Conservation (phyloP, 1,140 invertebrate species). For the silkworm (Bombyx mori) region DNA sequence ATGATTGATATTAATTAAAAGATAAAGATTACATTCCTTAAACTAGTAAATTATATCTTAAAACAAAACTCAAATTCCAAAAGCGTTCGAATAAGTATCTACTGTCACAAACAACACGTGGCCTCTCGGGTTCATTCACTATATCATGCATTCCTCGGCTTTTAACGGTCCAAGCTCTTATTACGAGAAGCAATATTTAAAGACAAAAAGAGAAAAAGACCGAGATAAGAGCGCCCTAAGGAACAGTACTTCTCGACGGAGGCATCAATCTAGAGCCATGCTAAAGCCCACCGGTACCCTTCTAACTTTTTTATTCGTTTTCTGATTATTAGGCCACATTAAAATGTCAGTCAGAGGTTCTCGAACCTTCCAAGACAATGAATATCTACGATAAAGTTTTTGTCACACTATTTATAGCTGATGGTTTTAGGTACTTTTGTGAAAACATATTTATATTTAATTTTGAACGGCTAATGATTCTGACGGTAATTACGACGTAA, state of each 20-base stretch:
- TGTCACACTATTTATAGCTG: no score
- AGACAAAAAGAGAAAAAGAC: slow-evolving; percentile 46
- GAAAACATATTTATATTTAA: no score
- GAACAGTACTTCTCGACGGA: slow-evolving; percentile 20
- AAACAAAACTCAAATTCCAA: no score
- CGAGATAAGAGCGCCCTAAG: slow-evolving; percentile 33
- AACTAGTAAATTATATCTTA: no score
- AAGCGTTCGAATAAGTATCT: no score
- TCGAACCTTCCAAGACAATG: slow-evolving; percentile 25
- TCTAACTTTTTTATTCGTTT: slow-evolving; percentile 45
- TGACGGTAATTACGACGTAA: no score
- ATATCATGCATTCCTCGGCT: slow-evolving; percentile 33
- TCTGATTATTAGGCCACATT: slow-evolving; percentile 67
- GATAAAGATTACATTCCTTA: no score
- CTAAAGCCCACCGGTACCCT: slow-evolving; percentile 60
- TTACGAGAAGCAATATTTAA: slow-evolving; percentile 56
- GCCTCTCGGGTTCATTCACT: slow-evolving; percentile 50
- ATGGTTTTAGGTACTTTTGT: no score
- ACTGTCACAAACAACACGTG: slow-evolving; percentile 12
- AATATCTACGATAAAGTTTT: no score
- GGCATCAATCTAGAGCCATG: slow-evolving; percentile 57
- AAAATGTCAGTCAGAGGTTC: slow-evolving; percentile 48
- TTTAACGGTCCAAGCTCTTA: slow-evolving; percentile 50
- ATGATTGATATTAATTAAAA: no score
- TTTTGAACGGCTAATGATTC: no score